Evolutionary conservation across 2,797 vertebrate species (phyloP).

Genomic region (Phoeniculus purpureus): DNA sequence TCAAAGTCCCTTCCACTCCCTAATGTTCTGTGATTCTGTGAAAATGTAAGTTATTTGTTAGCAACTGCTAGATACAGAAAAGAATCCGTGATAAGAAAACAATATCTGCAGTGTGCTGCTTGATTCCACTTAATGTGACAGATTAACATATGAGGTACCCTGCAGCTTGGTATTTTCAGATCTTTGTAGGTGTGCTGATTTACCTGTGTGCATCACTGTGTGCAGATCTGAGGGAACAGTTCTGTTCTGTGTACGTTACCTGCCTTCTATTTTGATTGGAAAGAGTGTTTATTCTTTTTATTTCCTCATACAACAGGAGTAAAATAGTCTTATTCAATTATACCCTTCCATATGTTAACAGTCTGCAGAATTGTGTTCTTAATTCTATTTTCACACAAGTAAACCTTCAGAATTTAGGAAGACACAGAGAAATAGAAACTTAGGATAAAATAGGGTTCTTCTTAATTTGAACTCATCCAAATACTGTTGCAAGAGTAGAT

Average conservation of each 20-base stretch:
- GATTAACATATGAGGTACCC: background rate
- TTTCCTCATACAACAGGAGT: background rate
- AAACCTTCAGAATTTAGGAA: background rate
- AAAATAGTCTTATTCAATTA: background rate
- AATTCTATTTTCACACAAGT: background rate
- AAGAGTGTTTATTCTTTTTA: background rate
- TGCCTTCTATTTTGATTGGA: background rate
- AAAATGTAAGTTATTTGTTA: background rate
- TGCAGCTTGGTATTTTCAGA: background rate
- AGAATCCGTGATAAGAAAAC: background rate
- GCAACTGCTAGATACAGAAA: background rate
- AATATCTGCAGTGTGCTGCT: background rate
- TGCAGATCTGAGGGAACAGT: background rate
- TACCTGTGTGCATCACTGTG: background rate
- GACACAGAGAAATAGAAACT: background rate
- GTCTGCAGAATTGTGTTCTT: background rate
- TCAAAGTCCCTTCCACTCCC: no score
- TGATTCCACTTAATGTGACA: background rate
- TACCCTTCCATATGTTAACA: background rate
- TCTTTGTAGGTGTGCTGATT: background rate
- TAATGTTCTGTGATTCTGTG: no score
- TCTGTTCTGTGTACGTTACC: background rate
- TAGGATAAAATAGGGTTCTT: rapidly evolving
- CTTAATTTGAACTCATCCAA: background rate
- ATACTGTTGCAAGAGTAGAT: background rate